Evolutionary conservation across 92 coral and sea anemone species (phyloP), one percentile per base, ranked within the genome.

Genomic region (Siderastrea radians): DNA sequence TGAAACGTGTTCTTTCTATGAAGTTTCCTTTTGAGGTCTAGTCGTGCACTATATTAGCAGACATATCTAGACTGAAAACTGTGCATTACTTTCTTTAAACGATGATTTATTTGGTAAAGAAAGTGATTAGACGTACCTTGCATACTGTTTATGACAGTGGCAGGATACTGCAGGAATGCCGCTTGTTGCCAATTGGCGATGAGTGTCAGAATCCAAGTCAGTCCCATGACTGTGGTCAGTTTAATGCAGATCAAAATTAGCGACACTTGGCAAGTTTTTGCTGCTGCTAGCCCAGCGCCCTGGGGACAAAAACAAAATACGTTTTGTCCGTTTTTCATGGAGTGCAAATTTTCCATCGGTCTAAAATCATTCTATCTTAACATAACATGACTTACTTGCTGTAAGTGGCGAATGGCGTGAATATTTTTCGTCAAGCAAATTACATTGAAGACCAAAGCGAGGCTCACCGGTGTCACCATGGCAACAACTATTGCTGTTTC

Each of bases 191-290:
- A 73, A 16, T 83, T 83, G 59, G 80, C 51, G 5, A 63, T 1
- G n/a, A 83, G 62, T 26, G 38, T 48, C 80, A 83, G 80, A 83
- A 83, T 72, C 87, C 87, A 72, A 7, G 87, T 49, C 3, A 83
- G 62, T 1, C 87, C 87, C 87, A 83, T 72, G 17, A 83, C 72
- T 47, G 80, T 7, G 50, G 87, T 83, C 51, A 73, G 80, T 61
- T 74, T 83, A 62, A 83, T 26, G 61, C 63, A 73, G 53, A 84
- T 60, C 49, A 62, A 45, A 19, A 76, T 43, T 2, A 84, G 72
- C 12, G 87, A 14, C 26, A 50, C 87, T 11, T 53, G 71, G 46
- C 73, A 52, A 5, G 50, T 49, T 38, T 59, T 58, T 13, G 11
- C 15, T 63, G 62, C 49, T 6, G 61, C 81, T 1, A 45, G 62